Evolutionary conservation across 2,888 invertebrate species (phyloP), one percentile per base, ranked within the genome.

Genomic region (Masnerella sp.): DNA sequence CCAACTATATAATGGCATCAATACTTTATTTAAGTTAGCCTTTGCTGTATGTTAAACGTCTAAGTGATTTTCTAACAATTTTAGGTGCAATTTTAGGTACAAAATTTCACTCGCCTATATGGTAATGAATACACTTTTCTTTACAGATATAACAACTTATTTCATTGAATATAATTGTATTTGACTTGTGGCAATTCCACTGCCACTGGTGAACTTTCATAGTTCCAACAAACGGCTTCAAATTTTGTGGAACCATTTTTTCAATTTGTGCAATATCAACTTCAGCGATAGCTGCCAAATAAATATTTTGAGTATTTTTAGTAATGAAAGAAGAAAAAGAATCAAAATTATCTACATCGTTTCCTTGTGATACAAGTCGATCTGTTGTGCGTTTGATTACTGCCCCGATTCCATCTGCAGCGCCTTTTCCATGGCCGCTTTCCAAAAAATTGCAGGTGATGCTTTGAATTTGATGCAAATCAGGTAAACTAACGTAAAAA

Each of bases 131-230:
- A 20, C 34, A 58, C 7, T 58, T 4, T 20, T 58, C 14, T 12
- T 59, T 42, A 14, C 58, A 67, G 0, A 42, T 12, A 18, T 67
- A 67, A 30, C 67, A 67, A 58, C 58, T 58, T 8, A 58, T 12
- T 58, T 15, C 28, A 15, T 67, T 67, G 9, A 67, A 67, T 3
- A 11, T 22, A 15, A 67, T 49, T 12, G 30, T n/a, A 20, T 49
- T 67, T 0, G 56, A 36, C 9, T 56, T 40, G 5, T 18, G 11
- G 30, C 52, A 45, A 14, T 49, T 22, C 52, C 62, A 56, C 36
- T 32, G 56, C 64, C 64, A 71, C 11, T 64, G 64, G 42, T 71
- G 64, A 11, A 51, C 36, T 14, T 56, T 56, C 70, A 71, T 64
- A 5, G 64, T 71, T 14, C 70, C 49, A 11, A 49, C 49, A 15